These are phyloP conservation scores for Actinemys pallida DNA, from an alignment of 2,113 vertebrate species.

Conservation along the genomic window DNA sequence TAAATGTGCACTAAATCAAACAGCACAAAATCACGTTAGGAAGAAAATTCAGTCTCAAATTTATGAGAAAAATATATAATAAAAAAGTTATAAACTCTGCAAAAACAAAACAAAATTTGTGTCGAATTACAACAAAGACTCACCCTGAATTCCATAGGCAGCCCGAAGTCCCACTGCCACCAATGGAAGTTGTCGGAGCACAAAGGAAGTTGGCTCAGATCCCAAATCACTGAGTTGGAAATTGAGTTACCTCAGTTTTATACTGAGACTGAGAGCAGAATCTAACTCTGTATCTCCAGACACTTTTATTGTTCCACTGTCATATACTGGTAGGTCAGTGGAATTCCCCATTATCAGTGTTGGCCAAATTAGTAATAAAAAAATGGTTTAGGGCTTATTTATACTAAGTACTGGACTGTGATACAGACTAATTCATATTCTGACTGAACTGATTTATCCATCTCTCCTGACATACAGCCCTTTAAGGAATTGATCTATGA, in stretches of 20 bases:
- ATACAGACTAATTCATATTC: not conserved
- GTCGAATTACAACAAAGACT: not conserved
- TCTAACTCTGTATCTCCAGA: not conserved
- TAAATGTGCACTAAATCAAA: not conserved
- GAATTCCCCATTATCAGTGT: not conserved
- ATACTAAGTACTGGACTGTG: not conserved
- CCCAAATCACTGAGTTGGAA: not conserved
- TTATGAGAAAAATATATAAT: not conserved
- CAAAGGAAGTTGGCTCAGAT: not conserved
- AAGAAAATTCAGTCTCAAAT: not conserved
- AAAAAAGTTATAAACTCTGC: not conserved
- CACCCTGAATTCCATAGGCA: not conserved
- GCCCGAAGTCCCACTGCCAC: not conserved
- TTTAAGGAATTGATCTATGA: not conserved
- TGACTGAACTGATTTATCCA: not conserved
- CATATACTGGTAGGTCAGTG: accelerated
- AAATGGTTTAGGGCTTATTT: not conserved
- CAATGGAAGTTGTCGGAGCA: not conserved
- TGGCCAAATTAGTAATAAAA: not conserved
- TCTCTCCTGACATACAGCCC: not conserved
- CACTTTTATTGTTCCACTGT: not conserved
- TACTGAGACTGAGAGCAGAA: not conserved
- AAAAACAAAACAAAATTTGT: not conserved
- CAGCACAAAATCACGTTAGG: not conserved
- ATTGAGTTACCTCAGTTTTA: not conserved